Evolutionary conservation across 2,113 vertebrate species (phyloP).

Genomic region (Redunca redunca): DNA sequence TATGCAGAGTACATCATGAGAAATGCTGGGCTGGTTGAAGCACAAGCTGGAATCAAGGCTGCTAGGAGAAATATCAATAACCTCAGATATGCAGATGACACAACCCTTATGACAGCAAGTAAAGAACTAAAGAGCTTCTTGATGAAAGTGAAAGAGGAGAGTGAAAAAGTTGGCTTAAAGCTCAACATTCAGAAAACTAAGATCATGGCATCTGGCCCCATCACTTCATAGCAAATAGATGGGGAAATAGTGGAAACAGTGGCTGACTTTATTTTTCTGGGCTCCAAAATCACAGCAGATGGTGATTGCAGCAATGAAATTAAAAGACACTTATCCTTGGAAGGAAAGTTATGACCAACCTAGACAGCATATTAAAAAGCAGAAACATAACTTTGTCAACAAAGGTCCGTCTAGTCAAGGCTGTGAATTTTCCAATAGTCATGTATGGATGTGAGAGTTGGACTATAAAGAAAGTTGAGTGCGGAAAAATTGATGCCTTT

Average conservation of each 20-base stretch:
- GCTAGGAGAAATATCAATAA: not conserved
- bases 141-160: not conserved
- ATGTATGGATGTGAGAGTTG: not conserved
- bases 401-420: fast-evolving
- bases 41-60: not conserved
- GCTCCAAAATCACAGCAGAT: not conserved
- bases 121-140: not conserved
- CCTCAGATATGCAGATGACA: not conserved
- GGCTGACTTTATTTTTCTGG: not conserved
- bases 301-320: not conserved
- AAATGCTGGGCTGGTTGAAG: not conserved
- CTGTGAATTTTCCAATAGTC: not conserved
- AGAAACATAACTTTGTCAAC: not conserved
- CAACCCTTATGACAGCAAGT: not conserved
- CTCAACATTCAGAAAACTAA: not conserved
- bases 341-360: not conserved
- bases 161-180: not conserved
- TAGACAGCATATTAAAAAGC: not conserved
- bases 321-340: not conserved
- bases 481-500: fast-evolving
- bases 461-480: not conserved
- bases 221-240: not conserved
- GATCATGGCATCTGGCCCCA: not conserved
- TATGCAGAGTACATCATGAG: not conserved
- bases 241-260: not conserved